Percentiles rank a stretch among this genome's conserved stretches.
Evolutionary conservation across 1,140 invertebrate species (phyloP).

Genomic region (Eupristina koningsbergeri): DNA sequence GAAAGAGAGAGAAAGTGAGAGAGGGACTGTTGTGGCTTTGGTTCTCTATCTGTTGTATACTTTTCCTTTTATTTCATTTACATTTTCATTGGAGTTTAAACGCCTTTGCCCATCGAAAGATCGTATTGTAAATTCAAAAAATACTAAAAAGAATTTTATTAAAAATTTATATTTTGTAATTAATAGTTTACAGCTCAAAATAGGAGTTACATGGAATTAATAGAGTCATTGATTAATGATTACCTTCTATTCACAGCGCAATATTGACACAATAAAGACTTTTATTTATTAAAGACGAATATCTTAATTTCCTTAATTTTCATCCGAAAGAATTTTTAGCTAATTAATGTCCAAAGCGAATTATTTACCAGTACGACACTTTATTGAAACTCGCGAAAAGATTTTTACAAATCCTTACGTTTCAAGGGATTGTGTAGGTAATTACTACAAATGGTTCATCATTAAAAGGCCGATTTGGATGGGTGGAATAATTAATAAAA

Average conservation of each 20-base stretch:
- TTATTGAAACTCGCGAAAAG: constrained; percentile 3
- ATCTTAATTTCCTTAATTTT: constrained; percentile 1
- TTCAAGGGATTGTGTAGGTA: background rate
- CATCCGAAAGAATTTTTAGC: background rate
- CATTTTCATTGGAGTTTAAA: background rate
- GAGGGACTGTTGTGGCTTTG: constrained; percentile 33
- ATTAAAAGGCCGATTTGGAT: background rate
- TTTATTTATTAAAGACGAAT: background rate
- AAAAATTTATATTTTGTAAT: too few relatives aligned
- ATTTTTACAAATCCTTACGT: background rate
- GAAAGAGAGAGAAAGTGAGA: too few relatives aligned
- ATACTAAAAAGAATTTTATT: background rate
- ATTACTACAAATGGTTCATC: constrained; percentile 7
- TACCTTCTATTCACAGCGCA: background rate
- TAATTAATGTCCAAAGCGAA: background rate
- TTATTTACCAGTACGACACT: background rate
- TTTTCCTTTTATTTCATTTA: constrained; percentile 44
- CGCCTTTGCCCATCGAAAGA: background rate
- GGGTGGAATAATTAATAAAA: constrained; percentile 21
- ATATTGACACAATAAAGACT: background rate
- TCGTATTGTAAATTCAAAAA: background rate
- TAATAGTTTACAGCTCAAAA: too few relatives aligned
- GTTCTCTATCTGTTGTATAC: constrained; percentile 21
- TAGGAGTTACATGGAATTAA: too few relatives aligned
- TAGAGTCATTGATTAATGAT: background rate